phyloP scores from a whole-genome alignment of 1,140 invertebrate genomes.

The Papilio helenus region DNA sequence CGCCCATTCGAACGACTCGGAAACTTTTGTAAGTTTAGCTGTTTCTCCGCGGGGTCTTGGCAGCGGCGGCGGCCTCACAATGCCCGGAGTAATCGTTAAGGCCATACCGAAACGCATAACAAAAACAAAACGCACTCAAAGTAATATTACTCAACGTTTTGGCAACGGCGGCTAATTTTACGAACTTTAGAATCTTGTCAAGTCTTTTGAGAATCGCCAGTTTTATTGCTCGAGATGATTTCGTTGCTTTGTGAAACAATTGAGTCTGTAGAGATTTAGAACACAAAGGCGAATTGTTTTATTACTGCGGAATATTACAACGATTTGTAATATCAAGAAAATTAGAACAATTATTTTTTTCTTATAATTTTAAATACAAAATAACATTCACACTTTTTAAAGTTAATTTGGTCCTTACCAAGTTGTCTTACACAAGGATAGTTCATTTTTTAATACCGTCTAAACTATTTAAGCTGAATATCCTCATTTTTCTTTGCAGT shows the following conservation, averaged over 20 bases:
- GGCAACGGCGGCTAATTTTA: slow-evolving; percentile 65
- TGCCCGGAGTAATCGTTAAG: slow-evolving; percentile 78
- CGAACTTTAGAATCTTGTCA: slow-evolving; percentile 36
- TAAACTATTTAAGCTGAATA: too few species aligned
- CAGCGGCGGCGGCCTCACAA: slow-evolving; percentile 70
- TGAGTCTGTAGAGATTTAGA: slow-evolving; percentile 6
- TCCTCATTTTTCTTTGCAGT: too few species aligned
- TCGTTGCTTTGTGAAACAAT: slow-evolving; percentile 19
- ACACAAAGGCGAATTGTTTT: not conserved
- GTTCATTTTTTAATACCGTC: too few species aligned
- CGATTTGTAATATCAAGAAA: not conserved
- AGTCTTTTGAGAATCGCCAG: slow-evolving; percentile 31
- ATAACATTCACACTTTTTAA: too few species aligned
- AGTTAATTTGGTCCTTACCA: too few species aligned
- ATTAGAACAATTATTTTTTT: not conserved
- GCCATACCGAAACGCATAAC: slow-evolving; percentile 73
- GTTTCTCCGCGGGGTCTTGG: slow-evolving; percentile 73
- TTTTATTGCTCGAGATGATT: slow-evolving; percentile 6
- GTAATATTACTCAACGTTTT: slow-evolving; percentile 69
- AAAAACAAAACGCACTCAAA: slow-evolving; percentile 74
- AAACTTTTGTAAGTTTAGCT: slow-evolving; percentile 82
- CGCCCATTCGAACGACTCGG: slow-evolving; percentile 81
- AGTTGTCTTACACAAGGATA: too few species aligned
- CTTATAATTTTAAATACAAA: not conserved
- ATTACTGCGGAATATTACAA: not conserved